Evolutionary conservation across 2,113 vertebrate species (phyloP).

Genomic region (Nibea coibor): DNA sequence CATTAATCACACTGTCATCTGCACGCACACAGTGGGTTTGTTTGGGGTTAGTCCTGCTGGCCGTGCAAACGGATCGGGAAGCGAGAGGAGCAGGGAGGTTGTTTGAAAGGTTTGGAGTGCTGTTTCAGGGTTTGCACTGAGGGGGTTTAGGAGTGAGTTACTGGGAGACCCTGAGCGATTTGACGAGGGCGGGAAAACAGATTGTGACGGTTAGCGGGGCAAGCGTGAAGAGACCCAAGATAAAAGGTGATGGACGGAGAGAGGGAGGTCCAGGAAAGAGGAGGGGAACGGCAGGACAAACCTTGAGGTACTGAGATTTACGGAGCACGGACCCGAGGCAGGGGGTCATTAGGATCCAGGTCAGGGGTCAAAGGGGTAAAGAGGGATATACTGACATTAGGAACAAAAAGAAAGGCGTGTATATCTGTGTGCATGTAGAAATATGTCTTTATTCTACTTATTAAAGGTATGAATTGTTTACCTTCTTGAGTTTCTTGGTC

Average conservation of each 20-base stretch:
- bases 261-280: not conserved
- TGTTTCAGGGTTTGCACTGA: slow-evolving; percentile 19
- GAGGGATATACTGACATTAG: slow-evolving; percentile 66
- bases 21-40: slow-evolving; percentile 19
- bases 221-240: slow-evolving; percentile 20
- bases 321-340: slow-evolving; percentile 56
- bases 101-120: not conserved
- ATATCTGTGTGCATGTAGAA: not conserved
- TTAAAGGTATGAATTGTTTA: slow-evolving; percentile 60
- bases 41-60: slow-evolving; percentile 55
- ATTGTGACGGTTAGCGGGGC: slow-evolving; percentile 41
- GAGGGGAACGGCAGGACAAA: slow-evolving; percentile 61
- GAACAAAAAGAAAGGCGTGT: slow-evolving; percentile 26
- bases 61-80: not conserved
- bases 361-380: slow-evolving; percentile 62
- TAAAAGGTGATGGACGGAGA: not conserved
- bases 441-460: not conserved
- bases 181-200: slow-evolving; percentile 3
- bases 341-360: slow-evolving; percentile 63
- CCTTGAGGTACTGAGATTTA: slow-evolving; percentile 63
- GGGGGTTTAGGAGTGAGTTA: slow-evolving; percentile 24
- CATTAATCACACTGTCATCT: slow-evolving; percentile 54
- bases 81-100: slow-evolving; percentile 7
- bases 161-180: not conserved
- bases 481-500: slow-evolving; percentile 99